Conservation (phyloP, 2,797 vertebrate genomes). For the Esox lucius region DNA sequence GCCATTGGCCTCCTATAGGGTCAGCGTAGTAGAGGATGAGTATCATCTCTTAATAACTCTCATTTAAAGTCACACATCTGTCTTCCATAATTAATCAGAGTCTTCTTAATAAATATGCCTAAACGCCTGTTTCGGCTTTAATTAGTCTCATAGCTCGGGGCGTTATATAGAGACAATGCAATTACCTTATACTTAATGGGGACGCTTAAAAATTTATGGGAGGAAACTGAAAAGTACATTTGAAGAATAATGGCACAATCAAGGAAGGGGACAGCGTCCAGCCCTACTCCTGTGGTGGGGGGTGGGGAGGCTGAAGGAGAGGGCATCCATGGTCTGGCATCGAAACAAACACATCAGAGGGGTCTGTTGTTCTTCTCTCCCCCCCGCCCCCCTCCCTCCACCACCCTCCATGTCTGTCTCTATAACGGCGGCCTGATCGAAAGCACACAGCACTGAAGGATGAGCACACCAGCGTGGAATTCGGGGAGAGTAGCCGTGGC, state of each 20-base stretch:
- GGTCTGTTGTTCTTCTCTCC: slow-evolving; percentile 36
- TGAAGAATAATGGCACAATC: slow-evolving; percentile 48
- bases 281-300: background rate
- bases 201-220: slow-evolving; percentile 57
- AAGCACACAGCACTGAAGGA: slow-evolving; percentile 49
- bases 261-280: slow-evolving; percentile 21
- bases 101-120: slow-evolving; percentile 76
- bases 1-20: background rate
- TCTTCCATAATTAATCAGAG: slow-evolving; percentile 75
- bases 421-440: slow-evolving; percentile 40
- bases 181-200: slow-evolving; percentile 77
- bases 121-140: slow-evolving; percentile 71
- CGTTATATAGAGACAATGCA: slow-evolving; percentile 78
- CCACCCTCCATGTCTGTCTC: slow-evolving; percentile 17
- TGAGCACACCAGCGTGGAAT: slow-evolving; percentile 49
- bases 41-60: slow-evolving; percentile 56
- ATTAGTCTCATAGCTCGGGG: slow-evolving; percentile 77
- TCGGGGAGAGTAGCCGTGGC: slow-evolving; percentile 36
- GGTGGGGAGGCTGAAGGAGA: slow-evolving; percentile 8
- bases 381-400: background rate
- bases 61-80: slow-evolving; percentile 54
- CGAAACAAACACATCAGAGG: slow-evolving; percentile 38
- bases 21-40: background rate
- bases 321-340: slow-evolving; percentile 2
- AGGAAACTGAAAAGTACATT: slow-evolving; percentile 50